Evolutionary conservation across 2,888 invertebrate species (phyloP).

Genomic region (Drosophila paramelanica): DNA sequence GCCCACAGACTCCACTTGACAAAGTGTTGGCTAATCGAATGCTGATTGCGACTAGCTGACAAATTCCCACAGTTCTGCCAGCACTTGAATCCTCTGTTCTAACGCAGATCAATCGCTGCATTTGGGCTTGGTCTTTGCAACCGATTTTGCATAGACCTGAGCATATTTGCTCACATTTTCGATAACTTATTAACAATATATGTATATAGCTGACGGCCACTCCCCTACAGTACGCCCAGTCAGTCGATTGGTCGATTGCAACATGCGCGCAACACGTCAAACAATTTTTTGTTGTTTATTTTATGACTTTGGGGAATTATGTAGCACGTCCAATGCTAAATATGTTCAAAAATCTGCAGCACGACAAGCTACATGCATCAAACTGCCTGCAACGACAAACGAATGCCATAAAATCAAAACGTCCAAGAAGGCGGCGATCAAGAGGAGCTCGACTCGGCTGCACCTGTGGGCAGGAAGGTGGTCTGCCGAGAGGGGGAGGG

Average conservation of each 20-base stretch:
- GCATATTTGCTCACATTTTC: constrained; percentile 35
- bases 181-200: constrained; percentile 46
- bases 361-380: constrained; percentile 78
- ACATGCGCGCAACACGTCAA: constrained; percentile 32
- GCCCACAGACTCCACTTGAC: background rate
- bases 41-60: constrained; percentile 27
- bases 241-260: constrained; percentile 30
- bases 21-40: constrained; percentile 28
- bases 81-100: constrained; percentile 1
- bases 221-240: constrained; percentile 37
- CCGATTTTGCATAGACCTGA: constrained; percentile 38
- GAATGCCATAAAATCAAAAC: constrained; percentile 74
- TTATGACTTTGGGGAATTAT: constrained; percentile 67
- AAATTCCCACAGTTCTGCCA: constrained; percentile 48
- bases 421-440: constrained; percentile 59
- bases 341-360: constrained; percentile 74
- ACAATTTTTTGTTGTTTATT: constrained; percentile 32
- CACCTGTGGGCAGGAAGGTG: background rate
- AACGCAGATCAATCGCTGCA: constrained; percentile 21
- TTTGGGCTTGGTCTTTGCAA: constrained; percentile 50
- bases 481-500: constrained; percentile 2
- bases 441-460: constrained; percentile 18
- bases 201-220: constrained; percentile 43
- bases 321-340: constrained; percentile 75
- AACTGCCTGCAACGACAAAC: constrained; percentile 70